These are phyloP conservation scores for Hipparchia sbordonii DNA, from an alignment of 2,888 invertebrate genomes.

Conservation along the genomic window DNA sequence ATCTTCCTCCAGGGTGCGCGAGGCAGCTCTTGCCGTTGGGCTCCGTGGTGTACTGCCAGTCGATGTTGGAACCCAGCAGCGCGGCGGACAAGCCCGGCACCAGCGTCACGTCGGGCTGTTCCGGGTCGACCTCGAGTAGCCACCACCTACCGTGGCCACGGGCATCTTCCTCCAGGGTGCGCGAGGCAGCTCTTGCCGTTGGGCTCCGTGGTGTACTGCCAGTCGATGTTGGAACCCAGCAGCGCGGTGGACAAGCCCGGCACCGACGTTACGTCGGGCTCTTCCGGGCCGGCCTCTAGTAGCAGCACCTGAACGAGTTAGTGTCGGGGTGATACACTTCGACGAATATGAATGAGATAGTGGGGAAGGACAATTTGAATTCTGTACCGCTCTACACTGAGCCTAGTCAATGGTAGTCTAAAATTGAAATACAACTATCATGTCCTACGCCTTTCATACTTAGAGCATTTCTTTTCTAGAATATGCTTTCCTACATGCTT, in stretches of 20 bases:
- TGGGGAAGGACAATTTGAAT: too few species aligned
- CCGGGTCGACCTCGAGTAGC: too few species aligned
- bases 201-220: slow-evolving; percentile 85
- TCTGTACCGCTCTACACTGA: too few species aligned
- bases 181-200: slow-evolving; percentile 82
- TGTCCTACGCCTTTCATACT: too few species aligned
- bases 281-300: slow-evolving; percentile 85
- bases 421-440: too few species aligned
- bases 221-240: slow-evolving; percentile 84
- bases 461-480: too few species aligned
- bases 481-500: too few species aligned
- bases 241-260: slow-evolving; percentile 83
- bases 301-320: slow-evolving; percentile 76
- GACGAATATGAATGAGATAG: too few species aligned
- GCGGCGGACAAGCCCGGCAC: too few species aligned
- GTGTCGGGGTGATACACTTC: background rate
- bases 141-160: slow-evolving; percentile 72
- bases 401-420: too few species aligned
- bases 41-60: slow-evolving; percentile 86
- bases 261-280: slow-evolving; percentile 84
- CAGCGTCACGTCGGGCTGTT: too few species aligned
- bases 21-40: slow-evolving; percentile 83
- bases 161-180: slow-evolving; percentile 74
- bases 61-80: slow-evolving; percentile 81
- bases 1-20: slow-evolving; percentile 75